Conservation (phyloP, 2,888 invertebrate genomes). For the Ctenicera cuprea region DNA sequence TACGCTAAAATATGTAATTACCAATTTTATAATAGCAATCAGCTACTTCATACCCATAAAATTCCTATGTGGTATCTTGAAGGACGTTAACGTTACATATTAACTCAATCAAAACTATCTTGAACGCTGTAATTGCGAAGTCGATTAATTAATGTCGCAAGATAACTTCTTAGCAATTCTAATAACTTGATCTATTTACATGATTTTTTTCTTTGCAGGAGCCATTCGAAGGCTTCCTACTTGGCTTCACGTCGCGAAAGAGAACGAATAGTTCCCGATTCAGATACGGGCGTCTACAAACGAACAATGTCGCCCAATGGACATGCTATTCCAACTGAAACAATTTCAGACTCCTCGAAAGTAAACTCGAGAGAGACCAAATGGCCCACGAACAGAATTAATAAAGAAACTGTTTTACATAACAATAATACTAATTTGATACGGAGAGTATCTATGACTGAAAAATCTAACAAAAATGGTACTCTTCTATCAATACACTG, state of each 20-base stretch:
- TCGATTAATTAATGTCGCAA: neutral
- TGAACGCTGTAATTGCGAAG: neutral
- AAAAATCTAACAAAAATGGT: slow-evolving; percentile 62
- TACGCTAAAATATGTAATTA: neutral
- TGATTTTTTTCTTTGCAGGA: slow-evolving; percentile 77
- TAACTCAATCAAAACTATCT: neutral
- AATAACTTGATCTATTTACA: neutral
- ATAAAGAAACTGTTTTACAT: slow-evolving; percentile 56
- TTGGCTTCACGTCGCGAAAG: slow-evolving; percentile 82
- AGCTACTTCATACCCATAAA: neutral
- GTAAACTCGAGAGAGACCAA: slow-evolving; percentile 64
- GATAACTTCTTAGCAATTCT: neutral
- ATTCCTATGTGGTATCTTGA: neutral
- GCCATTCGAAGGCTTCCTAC: slow-evolving; percentile 86
- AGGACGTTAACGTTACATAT: neutral
- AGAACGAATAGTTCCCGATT: slow-evolving; percentile 79
- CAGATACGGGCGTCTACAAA: slow-evolving; percentile 85
- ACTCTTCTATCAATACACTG: slow-evolving; percentile 60
- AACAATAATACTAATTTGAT: slow-evolving; percentile 64
- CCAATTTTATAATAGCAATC: neutral
- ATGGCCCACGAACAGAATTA: slow-evolving; percentile 63
- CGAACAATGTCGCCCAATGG: slow-evolving; percentile 83
- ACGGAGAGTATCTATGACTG: slow-evolving; percentile 68
- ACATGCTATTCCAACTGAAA: slow-evolving; percentile 63
- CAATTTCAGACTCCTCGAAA: slow-evolving; percentile 61